These are phyloP conservation scores for Artemisiospiza belli DNA, from an alignment of 2,113 vertebrate genomes.

Conservation along the genomic window DNA sequence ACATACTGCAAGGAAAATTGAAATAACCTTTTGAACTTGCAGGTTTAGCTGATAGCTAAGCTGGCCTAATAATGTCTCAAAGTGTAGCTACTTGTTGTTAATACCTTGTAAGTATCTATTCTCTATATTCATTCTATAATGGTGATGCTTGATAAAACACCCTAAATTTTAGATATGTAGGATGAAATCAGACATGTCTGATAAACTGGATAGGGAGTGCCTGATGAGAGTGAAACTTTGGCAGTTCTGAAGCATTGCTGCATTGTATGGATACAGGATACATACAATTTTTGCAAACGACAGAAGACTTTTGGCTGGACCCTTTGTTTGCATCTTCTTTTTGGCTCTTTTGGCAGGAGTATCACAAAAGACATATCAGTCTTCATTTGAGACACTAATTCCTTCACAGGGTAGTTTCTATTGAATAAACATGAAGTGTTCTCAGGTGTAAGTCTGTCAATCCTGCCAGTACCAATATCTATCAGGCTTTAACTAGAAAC, in stretches of 20 bases:
- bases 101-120: neutral
- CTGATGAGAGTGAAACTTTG: slow-evolving; percentile 14
- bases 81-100: neutral
- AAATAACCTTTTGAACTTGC: slow-evolving; percentile 20
- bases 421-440: neutral
- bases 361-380: neutral
- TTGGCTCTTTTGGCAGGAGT: neutral
- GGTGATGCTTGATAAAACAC: neutral
- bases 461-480: neutral
- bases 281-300: slow-evolving; percentile 16
- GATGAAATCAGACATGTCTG: neutral
- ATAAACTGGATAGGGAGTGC: neutral
- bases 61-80: neutral
- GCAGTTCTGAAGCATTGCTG: neutral
- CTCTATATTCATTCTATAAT: neutral
- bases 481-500: neutral
- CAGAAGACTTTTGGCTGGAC: neutral
- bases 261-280: neutral
- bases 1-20: neutral
- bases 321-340: neutral
- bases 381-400: slow-evolving; percentile 3
- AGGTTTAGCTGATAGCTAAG: neutral
- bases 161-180: neutral
- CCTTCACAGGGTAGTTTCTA: slow-evolving; percentile 20
- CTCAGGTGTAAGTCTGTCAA: slow-evolving; percentile 28